Percentiles rank a stretch among this genome's conserved stretches.
Evolutionary conservation across 2,888 invertebrate species (phyloP).

Genomic region (Empis stercorea): DNA sequence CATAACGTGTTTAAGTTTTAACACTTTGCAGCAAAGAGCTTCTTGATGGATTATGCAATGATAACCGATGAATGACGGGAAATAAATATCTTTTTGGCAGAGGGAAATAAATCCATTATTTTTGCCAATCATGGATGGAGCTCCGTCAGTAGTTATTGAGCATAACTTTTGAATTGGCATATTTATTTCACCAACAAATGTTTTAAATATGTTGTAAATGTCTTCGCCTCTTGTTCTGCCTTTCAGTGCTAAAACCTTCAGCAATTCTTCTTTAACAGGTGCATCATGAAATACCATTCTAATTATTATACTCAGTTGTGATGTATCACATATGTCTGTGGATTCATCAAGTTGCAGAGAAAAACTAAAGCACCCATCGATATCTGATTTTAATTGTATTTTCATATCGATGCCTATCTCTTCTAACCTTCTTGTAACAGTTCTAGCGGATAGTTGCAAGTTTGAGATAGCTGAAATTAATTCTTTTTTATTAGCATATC

Average conservation of each 20-base stretch:
- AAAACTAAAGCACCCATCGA: background rate
- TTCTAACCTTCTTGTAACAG: conserved; percentile 1
- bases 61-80: background rate
- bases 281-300: conserved; percentile 6
- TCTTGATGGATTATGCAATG: conserved; percentile 1
- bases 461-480: background rate
- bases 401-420: background rate
- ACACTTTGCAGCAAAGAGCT: background rate
- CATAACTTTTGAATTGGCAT: conserved; percentile 14
- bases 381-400: background rate
- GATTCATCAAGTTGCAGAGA: conserved; percentile 15
- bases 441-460: background rate
- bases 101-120: conserved; percentile 11
- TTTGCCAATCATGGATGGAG: conserved; percentile 14
- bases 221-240: conserved; percentile 11
- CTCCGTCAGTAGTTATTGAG: conserved; percentile 16
- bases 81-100: background rate
- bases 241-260: conserved; percentile 9
- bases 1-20: background rate
- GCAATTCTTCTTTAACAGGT: conserved; percentile 11
- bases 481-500: background rate
- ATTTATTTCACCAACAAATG: conserved; percentile 9
- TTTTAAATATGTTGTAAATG: conserved; percentile 13
- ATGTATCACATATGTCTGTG: conserved; percentile 16
- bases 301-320: conserved; percentile 13